Percentiles rank a stretch among this genome's conserved stretches.
These are phyloP conservation scores for Perdix hodgsoniae DNA, from an alignment of 2,797 vertebrate species.

Conservation along the genomic window DNA sequence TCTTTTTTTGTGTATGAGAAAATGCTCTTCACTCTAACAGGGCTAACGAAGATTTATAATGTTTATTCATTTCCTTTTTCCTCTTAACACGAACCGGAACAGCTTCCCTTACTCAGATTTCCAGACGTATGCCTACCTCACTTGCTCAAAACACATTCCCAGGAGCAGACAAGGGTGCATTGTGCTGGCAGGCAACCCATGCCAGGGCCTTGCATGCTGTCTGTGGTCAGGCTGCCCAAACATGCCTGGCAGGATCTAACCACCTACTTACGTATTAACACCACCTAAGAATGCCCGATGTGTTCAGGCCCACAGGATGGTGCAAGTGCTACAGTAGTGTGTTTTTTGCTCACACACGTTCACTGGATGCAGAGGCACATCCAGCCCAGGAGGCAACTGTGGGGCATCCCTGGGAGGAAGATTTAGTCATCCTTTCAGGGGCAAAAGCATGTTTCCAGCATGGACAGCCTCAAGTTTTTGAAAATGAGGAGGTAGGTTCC, in stretches of 20 bases:
- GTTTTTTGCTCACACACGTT: neutral
- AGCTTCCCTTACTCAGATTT: constrained; percentile 56
- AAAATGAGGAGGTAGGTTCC: neutral
- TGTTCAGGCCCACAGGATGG: neutral
- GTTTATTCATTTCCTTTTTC: constrained; percentile 60
- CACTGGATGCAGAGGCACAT: accelerated
- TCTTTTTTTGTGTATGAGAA: constrained; percentile 16
- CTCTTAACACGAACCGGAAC: constrained; percentile 64
- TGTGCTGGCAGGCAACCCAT: constrained; percentile 43
- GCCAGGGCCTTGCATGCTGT: neutral
- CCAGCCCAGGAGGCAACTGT: accelerated
- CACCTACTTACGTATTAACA: constrained; percentile 58
- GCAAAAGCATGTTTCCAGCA: neutral
- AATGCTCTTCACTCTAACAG: neutral
- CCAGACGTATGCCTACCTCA: constrained; percentile 36
- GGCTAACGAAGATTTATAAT: constrained; percentile 35
- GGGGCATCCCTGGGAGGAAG: neutral
- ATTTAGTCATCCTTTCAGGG: neutral
- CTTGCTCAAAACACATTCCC: constrained; percentile 36
- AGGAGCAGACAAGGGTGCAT: constrained; percentile 56
- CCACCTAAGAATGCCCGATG: constrained; percentile 31
- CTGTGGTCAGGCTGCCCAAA: constrained; percentile 55
- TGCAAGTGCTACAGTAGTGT: neutral
- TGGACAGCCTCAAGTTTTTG: neutral
- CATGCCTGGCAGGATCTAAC: constrained; percentile 35